Percentiles rank a stretch among this genome's conserved stretches.
Evolutionary conservation across 2,888 invertebrate genomes (phyloP).

Genomic region (Euproctis similis): DNA sequence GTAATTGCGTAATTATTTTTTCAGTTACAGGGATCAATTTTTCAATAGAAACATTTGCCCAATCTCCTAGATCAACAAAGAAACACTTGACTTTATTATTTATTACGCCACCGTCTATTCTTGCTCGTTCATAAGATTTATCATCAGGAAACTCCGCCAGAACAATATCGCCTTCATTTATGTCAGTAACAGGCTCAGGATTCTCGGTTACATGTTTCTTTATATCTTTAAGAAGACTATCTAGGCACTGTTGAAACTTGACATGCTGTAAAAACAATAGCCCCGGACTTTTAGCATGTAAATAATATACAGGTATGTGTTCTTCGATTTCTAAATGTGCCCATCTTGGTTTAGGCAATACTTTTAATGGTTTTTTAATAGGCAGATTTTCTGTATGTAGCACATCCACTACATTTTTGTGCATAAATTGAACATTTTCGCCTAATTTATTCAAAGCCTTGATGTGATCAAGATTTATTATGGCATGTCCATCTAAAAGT

Average conservation of each 20-base stretch:
- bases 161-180: conserved; percentile 58
- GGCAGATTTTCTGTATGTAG: conserved; percentile 17
- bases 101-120: conserved; percentile 46
- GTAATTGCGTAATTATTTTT: conserved; percentile 65
- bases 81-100: conserved; percentile 69
- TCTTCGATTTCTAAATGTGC: conserved; percentile 62
- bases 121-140: conserved; percentile 55
- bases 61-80: conserved; percentile 80
- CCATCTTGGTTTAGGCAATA: conserved; percentile 43
- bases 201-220: conserved; percentile 38
- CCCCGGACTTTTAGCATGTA: conserved; percentile 55
- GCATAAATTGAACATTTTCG: conserved; percentile 15
- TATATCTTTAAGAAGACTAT: conserved; percentile 53
- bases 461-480: conserved; percentile 65
- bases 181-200: conserved; percentile 23
- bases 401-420: conserved; percentile 17
- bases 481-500: conserved; percentile 57
- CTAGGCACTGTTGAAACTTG: conserved; percentile 60
- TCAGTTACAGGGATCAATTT: conserved; percentile 67
- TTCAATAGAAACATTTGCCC: conserved; percentile 44
- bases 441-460: conserved; percentile 62
- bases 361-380: conserved; percentile 17
- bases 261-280: conserved; percentile 66
- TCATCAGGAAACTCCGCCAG: conserved; percentile 68
- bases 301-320: conserved; percentile 55